A percentile compares a stretch with the other conserved stretches of the same genome.
Conservation (phyloP, 92 coral and sea anemone species). For the Isaurus tuberculatus region DNA sequence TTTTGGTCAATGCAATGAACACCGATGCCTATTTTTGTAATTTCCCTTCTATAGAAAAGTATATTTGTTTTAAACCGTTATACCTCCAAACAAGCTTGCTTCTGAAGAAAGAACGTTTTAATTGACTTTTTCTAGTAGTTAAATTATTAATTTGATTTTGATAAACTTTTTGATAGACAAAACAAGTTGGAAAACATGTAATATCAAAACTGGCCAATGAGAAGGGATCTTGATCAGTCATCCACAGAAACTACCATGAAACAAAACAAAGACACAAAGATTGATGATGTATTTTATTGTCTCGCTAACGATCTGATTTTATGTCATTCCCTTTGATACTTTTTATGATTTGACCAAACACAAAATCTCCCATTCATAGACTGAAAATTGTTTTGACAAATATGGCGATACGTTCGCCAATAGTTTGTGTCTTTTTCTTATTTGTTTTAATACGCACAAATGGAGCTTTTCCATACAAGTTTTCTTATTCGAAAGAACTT, state of each 20-base stretch:
- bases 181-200: slow-evolving; percentile 35
- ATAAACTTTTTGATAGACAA: slow-evolving; percentile 31
- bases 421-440: slow-evolving; percentile 3
- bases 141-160: slow-evolving; percentile 18
- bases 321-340: background rate
- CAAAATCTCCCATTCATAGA: background rate
- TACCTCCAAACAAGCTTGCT: background rate
- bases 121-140: background rate
- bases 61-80: too few relatives aligned
- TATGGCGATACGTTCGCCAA: slow-evolving; percentile 3
- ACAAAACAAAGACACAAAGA: slow-evolving; percentile 23
- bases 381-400: background rate
- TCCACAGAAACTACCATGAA: slow-evolving; percentile 45
- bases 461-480: slow-evolving; percentile 26
- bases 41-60: too few relatives aligned
- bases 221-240: slow-evolving; percentile 21
- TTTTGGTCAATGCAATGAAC: too few relatives aligned
- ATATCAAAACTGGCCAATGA: slow-evolving; percentile 21
- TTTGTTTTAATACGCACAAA: slow-evolving; percentile 21
- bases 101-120: background rate
- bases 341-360: background rate
- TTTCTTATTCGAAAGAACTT: background rate
- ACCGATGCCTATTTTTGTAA: too few relatives aligned
- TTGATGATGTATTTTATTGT: slow-evolving; percentile 22
- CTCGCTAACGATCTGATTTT: slow-evolving; percentile 2